These are phyloP conservation scores for Ashinkailepas kermadecensis DNA, from an alignment of 2,888 invertebrate genomes.

Conservation along the genomic window DNA sequence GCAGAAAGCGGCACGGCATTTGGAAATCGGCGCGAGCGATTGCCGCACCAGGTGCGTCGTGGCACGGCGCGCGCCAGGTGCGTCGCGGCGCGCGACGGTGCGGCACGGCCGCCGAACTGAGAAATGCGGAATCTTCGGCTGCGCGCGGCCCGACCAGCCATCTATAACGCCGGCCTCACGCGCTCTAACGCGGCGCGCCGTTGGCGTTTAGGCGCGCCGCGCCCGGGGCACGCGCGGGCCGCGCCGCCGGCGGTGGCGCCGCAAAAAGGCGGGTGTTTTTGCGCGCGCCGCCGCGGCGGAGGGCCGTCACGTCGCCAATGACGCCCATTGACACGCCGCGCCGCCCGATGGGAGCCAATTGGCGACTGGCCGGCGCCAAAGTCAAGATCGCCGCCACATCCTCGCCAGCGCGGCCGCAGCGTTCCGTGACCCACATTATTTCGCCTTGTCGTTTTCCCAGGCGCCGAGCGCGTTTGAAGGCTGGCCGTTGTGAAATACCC, in stretches of 20 bases:
- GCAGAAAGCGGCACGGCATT: constrained; percentile 32
- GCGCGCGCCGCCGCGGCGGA: constrained; percentile 37
- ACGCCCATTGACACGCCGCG: constrained; percentile 38
- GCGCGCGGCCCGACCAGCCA: constrained; percentile 27
- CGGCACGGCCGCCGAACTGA: constrained; percentile 20
- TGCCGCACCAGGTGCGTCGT: constrained; percentile 57
- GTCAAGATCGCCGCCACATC: constrained; percentile 31
- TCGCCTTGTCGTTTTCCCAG: constrained; percentile 31
- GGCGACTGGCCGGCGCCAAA: background rate
- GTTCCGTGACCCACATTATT: constrained; percentile 14
- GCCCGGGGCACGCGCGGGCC: constrained; percentile 37
- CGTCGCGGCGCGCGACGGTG: constrained; percentile 24
- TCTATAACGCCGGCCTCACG: constrained; percentile 38
- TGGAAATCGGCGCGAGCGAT: constrained; percentile 41
- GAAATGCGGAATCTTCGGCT: background rate
- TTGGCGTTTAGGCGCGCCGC: constrained; percentile 42
- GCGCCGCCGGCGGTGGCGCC: constrained; percentile 38
- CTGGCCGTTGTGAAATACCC: background rate
- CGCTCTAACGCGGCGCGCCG: constrained; percentile 55
- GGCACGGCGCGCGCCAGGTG: constrained; percentile 44
- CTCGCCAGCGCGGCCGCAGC: background rate
- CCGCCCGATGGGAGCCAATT: constrained; percentile 34
- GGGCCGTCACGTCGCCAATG: constrained; percentile 30
- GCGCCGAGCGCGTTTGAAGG: background rate
- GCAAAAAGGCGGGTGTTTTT: constrained; percentile 36